These are phyloP conservation scores for Panzeria rudis DNA, from an alignment of 2,888 invertebrate species.

Conservation along the genomic window DNA sequence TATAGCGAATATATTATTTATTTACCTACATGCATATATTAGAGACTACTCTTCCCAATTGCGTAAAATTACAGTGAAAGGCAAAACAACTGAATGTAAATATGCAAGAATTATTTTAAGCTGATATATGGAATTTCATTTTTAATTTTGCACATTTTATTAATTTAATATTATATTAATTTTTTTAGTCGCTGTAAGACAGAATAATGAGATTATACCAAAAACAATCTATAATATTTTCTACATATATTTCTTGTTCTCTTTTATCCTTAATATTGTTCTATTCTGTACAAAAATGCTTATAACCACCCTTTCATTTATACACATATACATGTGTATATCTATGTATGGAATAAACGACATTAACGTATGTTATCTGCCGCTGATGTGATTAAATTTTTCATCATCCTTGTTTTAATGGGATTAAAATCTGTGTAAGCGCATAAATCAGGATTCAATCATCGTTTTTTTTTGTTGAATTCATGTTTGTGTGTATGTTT, in stretches of 20 bases:
- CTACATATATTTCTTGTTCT: constrained; percentile 33
- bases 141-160: background rate
- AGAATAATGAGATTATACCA: background rate
- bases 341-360: constrained; percentile 29
- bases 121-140: background rate
- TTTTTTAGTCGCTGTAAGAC: background rate
- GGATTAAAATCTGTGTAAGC: constrained; percentile 76
- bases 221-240: constrained; percentile 52
- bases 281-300: background rate
- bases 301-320: background rate
- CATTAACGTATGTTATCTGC: constrained; percentile 71
- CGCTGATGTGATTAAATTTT: constrained; percentile 71
- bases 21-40: constrained; percentile 4
- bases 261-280: constrained; percentile 59
- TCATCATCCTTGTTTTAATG: constrained; percentile 74
- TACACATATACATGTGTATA: background rate
- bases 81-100: background rate
- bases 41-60: background rate
- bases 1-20: constrained; percentile 42
- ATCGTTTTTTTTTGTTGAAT: constrained; percentile 73
- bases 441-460: constrained; percentile 77
- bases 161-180: background rate
- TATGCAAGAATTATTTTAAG: background rate
- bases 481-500: background rate
- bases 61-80: constrained; percentile 15